phyloP scores from a whole-genome alignment of 1,140 invertebrate genomes.

The Araneus ventricosus region DNA sequence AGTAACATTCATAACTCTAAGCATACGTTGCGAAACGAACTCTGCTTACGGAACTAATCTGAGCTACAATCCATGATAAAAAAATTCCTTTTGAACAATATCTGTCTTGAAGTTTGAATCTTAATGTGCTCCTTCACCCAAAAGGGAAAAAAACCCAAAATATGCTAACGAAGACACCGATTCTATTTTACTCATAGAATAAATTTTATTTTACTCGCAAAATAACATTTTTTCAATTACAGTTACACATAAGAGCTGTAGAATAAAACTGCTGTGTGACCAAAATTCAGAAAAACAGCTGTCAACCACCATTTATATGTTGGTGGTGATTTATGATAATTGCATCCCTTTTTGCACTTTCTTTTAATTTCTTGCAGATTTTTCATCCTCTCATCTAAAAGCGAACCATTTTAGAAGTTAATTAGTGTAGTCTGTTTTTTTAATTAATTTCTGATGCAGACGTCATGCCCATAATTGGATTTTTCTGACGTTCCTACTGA shows the following conservation, averaged over 20 bases:
- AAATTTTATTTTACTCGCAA: not conserved
- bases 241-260: not conserved
- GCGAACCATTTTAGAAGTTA: conserved; percentile 52
- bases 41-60: too few relatives aligned
- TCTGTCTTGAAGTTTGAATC: too few relatives aligned
- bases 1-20: too few relatives aligned
- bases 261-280: not conserved
- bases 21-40: too few relatives aligned
- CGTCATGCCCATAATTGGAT: conserved; percentile 20
- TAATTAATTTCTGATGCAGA: conserved; percentile 52
- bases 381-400: conserved; percentile 11
- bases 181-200: not conserved
- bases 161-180: not conserved
- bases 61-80: too few relatives aligned
- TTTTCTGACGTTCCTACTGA: not conserved
- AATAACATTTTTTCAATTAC: not conserved
- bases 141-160: not conserved
- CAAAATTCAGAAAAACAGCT: conserved; percentile 32
- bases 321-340: conserved; percentile 64
- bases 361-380: conserved; percentile 41
- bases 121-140: too few relatives aligned
- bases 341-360: conserved; percentile 25
- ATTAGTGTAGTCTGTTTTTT: conserved; percentile 58
- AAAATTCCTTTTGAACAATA: too few relatives aligned
- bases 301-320: not conserved